Base-by-base conservation (phyloP, 2,888 invertebrate genomes). In the Tiliacea aurago region DNA sequence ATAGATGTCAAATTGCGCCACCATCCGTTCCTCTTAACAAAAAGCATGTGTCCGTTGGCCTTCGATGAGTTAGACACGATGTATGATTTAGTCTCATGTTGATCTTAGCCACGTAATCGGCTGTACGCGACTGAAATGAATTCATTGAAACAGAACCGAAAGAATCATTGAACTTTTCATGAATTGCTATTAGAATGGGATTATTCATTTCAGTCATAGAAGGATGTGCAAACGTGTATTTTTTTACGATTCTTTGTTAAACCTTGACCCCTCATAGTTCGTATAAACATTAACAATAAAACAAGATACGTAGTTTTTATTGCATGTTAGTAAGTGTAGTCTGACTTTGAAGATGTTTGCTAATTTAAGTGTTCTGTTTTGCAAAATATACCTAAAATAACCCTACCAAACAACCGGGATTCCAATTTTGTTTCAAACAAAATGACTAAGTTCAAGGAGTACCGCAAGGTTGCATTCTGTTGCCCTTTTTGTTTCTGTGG, bases 21-120 rank as follows among this genome's bases (percentile, higher is more conserved):
- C 84, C 89, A 90, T 91, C 90, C 90, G 92, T 90, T 88, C 88
- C 83, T 91, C 86, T 88, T 87, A 89, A 92, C 91, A 93, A 93
- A 94, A 93, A 93, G 88, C 87, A 84, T 87, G 84, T 88, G 87
- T 94, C 93, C 93, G 94, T 78, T 88, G 91, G 86, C 94, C 94
- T 94, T 94, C 91, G 75, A 74, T 67, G 28, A 53, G 68, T 66
- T 70, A 59, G 66, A 78, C 83, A 88, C 85, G 88, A 90, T 86
- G 89, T 92, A 90, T 90, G 89, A 89, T 88, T 86, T 86, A 73
- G 63, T 76, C 62, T 73, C 51, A 67, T 72, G 66, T 67, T 65
- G 76, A 59, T 70, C 70, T 74, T 70, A 61, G 33, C 55, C 65
- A 77, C 73, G 73, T 86, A 75, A 85, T 82, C 61, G 68, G 81